Evolutionary conservation across 2,797 vertebrate species (phyloP), one percentile per base, ranked within the genome.

Genomic region (Synaphobranchus kaupii): DNA sequence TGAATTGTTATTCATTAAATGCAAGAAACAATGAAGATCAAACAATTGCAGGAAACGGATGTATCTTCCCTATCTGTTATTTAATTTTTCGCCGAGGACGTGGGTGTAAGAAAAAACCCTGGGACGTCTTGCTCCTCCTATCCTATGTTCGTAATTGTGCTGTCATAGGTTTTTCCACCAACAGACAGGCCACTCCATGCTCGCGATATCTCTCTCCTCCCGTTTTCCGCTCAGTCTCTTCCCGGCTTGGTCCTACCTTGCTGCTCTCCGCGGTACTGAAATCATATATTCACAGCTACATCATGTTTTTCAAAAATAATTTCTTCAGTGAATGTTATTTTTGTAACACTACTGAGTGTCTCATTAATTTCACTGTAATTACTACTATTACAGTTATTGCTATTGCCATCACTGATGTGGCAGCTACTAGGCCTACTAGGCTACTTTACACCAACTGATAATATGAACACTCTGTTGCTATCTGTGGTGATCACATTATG

Each of bases 181-280:
- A 81, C 47, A 48, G 78, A 3, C 0, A 50, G 7, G 20, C 7
- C 47, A 6, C 22, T 25, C 1, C 47, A 25, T 10, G 1, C 47
- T 81, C 78, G 78, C 78, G 78, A 81, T 48, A 81, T 81, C 47
- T 81, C 78, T 81, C 8, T n/a, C 47, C 12, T 81, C 25, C 22
- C 78, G 78, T 81, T 81, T 81, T 50, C 47, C 78, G 47, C 44
- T 8, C 44, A 47, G 39, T 48, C 31, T 31, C 73, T 76, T 44
- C 12, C 68, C 31, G 3, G 12, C 12, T 60, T 25, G 3, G 20
- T 25, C 20, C 4, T n/a, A 22, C 25, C 44, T 31, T 50, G 44
- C 78, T 81, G 78, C 78, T 81, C 78, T 81, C 78, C 78, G 78
- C 78, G 78, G 78, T 81, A 81, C 78, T 81, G 78, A 81, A 81